Base-by-base conservation (phyloP, 1,140 invertebrate species). In the Drosophila ercepeae region DNA sequence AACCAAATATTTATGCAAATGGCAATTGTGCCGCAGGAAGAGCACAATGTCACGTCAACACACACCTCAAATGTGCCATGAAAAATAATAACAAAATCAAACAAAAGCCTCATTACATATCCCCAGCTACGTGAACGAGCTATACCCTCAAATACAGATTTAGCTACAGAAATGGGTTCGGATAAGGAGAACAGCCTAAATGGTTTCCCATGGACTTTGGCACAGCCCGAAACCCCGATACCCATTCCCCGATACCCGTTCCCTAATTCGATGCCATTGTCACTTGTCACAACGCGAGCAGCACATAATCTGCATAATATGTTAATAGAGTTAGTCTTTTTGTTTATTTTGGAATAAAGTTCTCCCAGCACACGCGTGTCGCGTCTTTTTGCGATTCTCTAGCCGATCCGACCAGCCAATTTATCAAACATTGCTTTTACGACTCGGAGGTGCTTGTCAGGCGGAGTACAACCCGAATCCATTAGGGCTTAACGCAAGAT, bases 1-100 rank as follows among this genome's bases (percentile, higher is more conserved):
- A 81, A 41, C 81, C 79, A 84, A 84, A 79, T 53, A 36, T 64
- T 78, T 88, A 88, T 88, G 82, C 58, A 81, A 86, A 86, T 77
- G 32, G 21, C n/a, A 48, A 59, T 63, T 73, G 55, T 55, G 77
- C 65, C 82, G 69, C 82, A 86, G 82, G 82, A 86, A 86, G 82
- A 74, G 61, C 59, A 13, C 82, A 88, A 86, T 86, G 82, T 44
- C 82, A 82, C 69, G 77, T 84, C 76, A 84, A 70, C 59, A 57
- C 2, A 42, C 49, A 36, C 48, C 59, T 59, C 41, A 75, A 71
- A 74, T 60, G 64, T 55, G 48, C 63, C 78, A 75, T 74, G 74
- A 71, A 72, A 74, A 74, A 58, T 45, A 46, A 55, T 50, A 69
- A 67, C 55, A 60, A 61, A 86, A 73, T 50, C 77, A 76, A 86